phyloP scores from a whole-genome alignment of 2,888 invertebrate genomes.

The Synergus itoensis region DNA sequence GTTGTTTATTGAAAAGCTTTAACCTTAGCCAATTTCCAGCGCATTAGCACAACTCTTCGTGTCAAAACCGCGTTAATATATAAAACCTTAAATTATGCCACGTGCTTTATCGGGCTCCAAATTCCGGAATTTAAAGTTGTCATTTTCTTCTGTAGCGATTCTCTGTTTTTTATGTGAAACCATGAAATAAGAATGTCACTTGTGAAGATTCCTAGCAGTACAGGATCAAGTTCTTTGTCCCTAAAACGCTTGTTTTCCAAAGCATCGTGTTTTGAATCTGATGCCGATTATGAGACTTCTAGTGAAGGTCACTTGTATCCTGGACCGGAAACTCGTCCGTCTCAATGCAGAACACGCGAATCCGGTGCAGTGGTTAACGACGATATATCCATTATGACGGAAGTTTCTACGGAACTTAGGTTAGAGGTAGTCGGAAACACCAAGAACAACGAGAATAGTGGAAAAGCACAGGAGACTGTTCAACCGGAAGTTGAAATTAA shows the following conservation, averaged over 20 bases:
- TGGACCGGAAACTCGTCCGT: constrained; percentile 10
- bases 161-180: neutral
- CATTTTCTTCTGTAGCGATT: neutral
- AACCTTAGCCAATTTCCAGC: constrained; percentile 27
- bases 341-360: neutral
- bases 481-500: neutral
- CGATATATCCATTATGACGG: neutral
- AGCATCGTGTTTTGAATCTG: constrained; percentile 20
- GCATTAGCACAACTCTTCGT: constrained; percentile 13
- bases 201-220: neutral
- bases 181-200: neutral
- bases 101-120: constrained; percentile 1
- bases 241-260: neutral
- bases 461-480: neutral
- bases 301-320: constrained; percentile 24
- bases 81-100: constrained; percentile 37
- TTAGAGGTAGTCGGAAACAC: neutral
- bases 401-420: neutral
- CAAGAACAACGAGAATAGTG: neutral
- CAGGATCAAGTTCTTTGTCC: neutral
- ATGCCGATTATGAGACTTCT: constrained; percentile 21
- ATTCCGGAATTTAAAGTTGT: constrained; percentile 30
- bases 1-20: constrained; percentile 20
- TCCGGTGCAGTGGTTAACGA: neutral
- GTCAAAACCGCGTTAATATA: constrained; percentile 30